Evolutionary conservation across 1,140 invertebrate genomes (phyloP).

Genomic region (Pantala flavescens): DNA sequence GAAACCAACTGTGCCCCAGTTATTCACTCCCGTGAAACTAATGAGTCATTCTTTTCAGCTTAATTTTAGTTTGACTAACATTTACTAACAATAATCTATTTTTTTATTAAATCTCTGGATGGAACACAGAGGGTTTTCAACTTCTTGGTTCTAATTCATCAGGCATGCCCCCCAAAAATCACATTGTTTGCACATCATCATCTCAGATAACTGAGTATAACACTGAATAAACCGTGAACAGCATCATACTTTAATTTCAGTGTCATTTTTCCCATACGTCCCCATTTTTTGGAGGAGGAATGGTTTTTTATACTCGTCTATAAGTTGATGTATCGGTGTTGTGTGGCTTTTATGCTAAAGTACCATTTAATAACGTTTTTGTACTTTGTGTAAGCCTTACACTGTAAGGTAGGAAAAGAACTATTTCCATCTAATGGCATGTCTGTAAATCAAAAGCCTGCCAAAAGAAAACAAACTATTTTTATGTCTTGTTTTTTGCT

Average conservation of each 20-base stretch:
- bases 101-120: neutral
- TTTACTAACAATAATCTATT: neutral
- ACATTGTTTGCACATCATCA: no score
- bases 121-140: neutral
- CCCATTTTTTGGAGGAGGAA: neutral
- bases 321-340: no score
- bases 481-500: slow-evolving; percentile 10
- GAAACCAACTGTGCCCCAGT: neutral
- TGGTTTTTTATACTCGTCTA: no score
- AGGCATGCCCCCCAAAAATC: no score
- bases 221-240: no score
- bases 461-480: slow-evolving; percentile 4
- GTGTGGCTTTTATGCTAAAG: no score
- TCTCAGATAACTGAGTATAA: no score
- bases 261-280: neutral
- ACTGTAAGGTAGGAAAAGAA: slow-evolving; percentile 1
- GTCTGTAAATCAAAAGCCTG: neutral
- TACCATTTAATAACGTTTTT: neutral
- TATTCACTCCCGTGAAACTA: neutral
- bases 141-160: no score
- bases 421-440: neutral
- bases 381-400: neutral
- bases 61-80: neutral
- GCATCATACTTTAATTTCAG: neutral
- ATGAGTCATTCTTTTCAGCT: neutral